Conservation (phyloP, 53 echinoderm and acorn worm genomes). For the Luidia sarsii region DNA sequence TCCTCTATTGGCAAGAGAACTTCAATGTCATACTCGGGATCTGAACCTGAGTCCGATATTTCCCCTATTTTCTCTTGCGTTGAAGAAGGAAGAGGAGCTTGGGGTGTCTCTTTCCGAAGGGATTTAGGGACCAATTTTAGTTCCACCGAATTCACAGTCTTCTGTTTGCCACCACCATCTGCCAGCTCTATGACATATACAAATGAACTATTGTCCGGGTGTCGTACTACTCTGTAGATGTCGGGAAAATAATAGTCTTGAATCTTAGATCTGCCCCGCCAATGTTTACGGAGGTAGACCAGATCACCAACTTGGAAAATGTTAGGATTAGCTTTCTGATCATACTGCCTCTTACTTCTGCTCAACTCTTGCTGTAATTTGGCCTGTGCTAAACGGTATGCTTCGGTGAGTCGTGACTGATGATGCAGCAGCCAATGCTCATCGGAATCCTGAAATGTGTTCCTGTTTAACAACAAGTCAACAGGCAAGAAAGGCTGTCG, state of each 20-base stretch:
- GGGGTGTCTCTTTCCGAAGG: no score
- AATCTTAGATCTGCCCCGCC: slow-evolving; percentile 17
- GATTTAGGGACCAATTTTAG: no score
- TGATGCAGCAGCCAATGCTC: slow-evolving; percentile 20
- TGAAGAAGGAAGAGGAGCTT: no score
- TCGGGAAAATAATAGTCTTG: slow-evolving; percentile 35
- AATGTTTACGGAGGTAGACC: slow-evolving; percentile 19
- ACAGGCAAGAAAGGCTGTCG: slow-evolving; percentile 27
- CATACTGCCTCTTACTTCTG: neutral
- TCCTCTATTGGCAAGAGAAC: no score
- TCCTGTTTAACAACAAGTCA: neutral
- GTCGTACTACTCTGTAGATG: neutral
- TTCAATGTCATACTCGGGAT: no score
- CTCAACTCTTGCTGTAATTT: neutral
- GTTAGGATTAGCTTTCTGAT: no score
- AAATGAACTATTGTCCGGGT: slow-evolving; percentile 19
- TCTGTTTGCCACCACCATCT: neutral
- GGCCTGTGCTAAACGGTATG: slow-evolving; percentile 5
- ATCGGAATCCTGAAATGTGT: neutral
- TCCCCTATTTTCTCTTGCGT: no score
- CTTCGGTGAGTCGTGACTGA: neutral
- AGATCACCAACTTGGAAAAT: neutral
- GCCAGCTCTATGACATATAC: slow-evolving; percentile 35
- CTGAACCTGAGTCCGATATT: no score
- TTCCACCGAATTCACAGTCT: no score